Evolutionary conservation across 1,140 invertebrate genomes (phyloP), one percentile per base, ranked within the genome.

Genomic region (Drosophila kanapiae): DNA sequence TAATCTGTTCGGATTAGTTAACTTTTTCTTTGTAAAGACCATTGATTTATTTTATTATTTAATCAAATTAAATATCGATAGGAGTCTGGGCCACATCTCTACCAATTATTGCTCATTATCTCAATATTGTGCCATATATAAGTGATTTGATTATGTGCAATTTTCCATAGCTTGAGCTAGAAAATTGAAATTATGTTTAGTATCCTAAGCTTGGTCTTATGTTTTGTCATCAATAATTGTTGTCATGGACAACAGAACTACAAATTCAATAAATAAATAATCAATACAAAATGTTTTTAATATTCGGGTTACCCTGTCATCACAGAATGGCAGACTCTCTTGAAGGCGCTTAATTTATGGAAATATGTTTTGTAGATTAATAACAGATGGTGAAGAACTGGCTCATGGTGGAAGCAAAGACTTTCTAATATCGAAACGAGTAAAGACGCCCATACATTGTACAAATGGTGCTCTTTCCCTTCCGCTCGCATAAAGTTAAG

Each of bases 91-190:
- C n/a, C 38, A 40, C 37, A 37, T 37, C 40, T 40, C 2, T 18
- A 35, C 18, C 18, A 48, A 56, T 33, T 37, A 45, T 42, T 76
- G 71, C 74, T 76, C 74, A 76, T 56, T 35, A 71, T 76, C 60
- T 76, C 61, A 76, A 54, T 58, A 65, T 75, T 40, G 74, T 76
- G 74, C 74, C 74, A 76, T 76, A 51, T 31, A 47, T 40, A 51
- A 75, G 60, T 48, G 51, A 58, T 18, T 69, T 69, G 31, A 56
- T 48, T 70, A n/a, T 27, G 54, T 70, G 40, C 40, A 71, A 69
- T 49, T 67, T 68, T 65, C 16, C 45, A 70, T 45, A 47, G 33
- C 64, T 56, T 33, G 27, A 71, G 64, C 37, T 35, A 69, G 38
- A 31, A 45, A 37, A 53, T 31, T 56, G 6, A 3, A 47, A 14